A percentile compares a stretch with the other conserved stretches of the same genome.
Conservation (phyloP, 2,113 vertebrate species). For the Thermophis baileyi region DNA sequence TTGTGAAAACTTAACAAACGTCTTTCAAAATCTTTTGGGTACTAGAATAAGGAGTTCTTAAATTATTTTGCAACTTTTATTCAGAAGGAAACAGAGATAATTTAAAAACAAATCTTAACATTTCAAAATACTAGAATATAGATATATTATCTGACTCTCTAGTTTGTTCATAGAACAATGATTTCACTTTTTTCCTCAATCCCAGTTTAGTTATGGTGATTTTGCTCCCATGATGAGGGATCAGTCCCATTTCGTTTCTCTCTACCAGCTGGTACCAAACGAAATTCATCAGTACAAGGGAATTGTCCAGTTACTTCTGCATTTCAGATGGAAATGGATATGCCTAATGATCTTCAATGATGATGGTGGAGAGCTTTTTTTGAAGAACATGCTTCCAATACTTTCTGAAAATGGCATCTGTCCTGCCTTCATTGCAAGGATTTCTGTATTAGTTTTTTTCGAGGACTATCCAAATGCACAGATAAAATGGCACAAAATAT, state of each 20-base stretch:
- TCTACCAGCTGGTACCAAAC: background rate
- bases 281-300: background rate
- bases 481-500: background rate
- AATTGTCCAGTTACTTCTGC: background rate
- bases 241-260: background rate
- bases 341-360: background rate
- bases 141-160: background rate
- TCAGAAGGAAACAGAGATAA: background rate
- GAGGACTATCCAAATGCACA: background rate
- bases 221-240: background rate
- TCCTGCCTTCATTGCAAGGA: background rate
- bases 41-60: background rate
- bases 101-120: background rate
- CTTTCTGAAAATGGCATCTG: background rate
- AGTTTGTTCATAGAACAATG: background rate
- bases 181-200: background rate
- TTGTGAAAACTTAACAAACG: background rate
- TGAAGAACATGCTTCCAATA: background rate
- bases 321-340: conserved; percentile 11
- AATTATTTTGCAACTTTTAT: background rate
- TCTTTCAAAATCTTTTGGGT: background rate
- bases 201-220: background rate
- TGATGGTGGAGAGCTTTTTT: background rate
- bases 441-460: background rate
- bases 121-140: background rate